Conservation (phyloP, 2,888 invertebrate species). For the Neoitamus cyanurus region DNA sequence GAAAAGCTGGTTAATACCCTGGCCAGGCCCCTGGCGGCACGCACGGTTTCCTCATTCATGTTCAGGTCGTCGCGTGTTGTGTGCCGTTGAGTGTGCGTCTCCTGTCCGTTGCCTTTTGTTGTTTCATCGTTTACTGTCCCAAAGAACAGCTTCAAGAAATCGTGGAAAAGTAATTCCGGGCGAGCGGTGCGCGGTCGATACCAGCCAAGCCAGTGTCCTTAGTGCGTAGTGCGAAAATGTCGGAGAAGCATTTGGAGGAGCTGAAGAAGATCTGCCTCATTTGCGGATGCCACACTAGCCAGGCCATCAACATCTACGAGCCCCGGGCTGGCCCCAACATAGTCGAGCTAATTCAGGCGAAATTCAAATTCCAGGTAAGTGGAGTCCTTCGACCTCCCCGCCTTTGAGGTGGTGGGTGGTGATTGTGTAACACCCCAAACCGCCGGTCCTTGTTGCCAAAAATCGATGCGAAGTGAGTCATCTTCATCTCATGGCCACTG, state of each 20-base stretch:
- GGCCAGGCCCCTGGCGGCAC: not conserved
- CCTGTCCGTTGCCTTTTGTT: not conserved
- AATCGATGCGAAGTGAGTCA: conserved; percentile 50
- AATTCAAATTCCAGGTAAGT: conserved; percentile 66
- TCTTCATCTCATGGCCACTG: conserved; percentile 20
- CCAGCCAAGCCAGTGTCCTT: not conserved
- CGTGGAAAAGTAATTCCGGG: not conserved
- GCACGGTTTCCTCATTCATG: not conserved
- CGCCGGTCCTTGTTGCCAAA: conserved; percentile 23
- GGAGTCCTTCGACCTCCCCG: not conserved
- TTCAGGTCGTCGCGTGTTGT: not conserved
- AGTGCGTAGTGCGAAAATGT: conserved; percentile 54
- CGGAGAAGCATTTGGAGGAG: conserved; percentile 59
- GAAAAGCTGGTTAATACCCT: not conserved
- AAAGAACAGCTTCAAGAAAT: not conserved
- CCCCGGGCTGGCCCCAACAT: conserved; percentile 66
- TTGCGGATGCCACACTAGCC: conserved; percentile 65
- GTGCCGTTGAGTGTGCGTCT: not conserved
- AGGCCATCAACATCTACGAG: conserved; percentile 65
- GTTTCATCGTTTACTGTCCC: not conserved
- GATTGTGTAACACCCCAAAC: not conserved
- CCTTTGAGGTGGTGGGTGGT: not conserved
- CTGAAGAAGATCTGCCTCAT: conserved; percentile 66
- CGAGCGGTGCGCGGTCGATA: not conserved
- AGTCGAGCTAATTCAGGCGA: conserved; percentile 65